phyloP scores from a whole-genome alignment of 2,888 invertebrate species.

The Agonopterix subpropinquella region DNA sequence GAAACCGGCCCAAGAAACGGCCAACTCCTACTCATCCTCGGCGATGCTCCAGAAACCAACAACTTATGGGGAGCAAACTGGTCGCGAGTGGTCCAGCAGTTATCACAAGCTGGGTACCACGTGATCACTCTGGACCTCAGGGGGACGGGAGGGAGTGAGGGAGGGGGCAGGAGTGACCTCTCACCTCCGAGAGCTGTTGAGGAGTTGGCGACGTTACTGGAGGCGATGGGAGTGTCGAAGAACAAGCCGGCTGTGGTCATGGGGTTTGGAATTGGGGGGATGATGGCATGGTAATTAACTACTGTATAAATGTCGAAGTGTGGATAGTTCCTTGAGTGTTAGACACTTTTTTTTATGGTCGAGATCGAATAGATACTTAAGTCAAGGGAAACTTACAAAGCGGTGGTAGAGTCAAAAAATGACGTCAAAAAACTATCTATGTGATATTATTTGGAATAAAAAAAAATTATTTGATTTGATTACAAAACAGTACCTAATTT shows the following conservation, averaged over 20 bases:
- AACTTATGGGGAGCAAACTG: constrained; percentile 54
- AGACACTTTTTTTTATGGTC: too few species aligned
- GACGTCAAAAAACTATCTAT: too few species aligned
- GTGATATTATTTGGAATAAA: too few species aligned
- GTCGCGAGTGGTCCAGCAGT: constrained; percentile 39
- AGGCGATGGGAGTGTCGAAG: constrained; percentile 51
- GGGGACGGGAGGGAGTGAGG: constrained; percentile 61
- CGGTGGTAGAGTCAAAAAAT: too few species aligned
- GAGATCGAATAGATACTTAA: too few species aligned
- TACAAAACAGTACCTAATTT: too few species aligned
- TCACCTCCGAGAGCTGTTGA: constrained; percentile 55
- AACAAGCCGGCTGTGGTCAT: constrained; percentile 49
- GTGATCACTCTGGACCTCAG: constrained; percentile 60
- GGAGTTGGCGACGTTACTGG: constrained; percentile 47
- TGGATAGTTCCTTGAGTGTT: too few species aligned
- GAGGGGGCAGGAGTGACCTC: constrained; percentile 45
- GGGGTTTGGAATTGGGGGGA: constrained; percentile 64
- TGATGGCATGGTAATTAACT: constrained; percentile 63
- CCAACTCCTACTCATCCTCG: constrained; percentile 48
- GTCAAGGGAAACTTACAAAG: too few species aligned
- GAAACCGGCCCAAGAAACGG: constrained; percentile 58
- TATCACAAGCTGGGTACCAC: constrained; percentile 49
- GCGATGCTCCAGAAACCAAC: constrained; percentile 56
- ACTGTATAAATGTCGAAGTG: not conserved
- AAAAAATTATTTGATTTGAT: too few species aligned